phyloP scores from a whole-genome alignment of 1,140 invertebrate species.

The Lysiphlebus fabarum region DNA sequence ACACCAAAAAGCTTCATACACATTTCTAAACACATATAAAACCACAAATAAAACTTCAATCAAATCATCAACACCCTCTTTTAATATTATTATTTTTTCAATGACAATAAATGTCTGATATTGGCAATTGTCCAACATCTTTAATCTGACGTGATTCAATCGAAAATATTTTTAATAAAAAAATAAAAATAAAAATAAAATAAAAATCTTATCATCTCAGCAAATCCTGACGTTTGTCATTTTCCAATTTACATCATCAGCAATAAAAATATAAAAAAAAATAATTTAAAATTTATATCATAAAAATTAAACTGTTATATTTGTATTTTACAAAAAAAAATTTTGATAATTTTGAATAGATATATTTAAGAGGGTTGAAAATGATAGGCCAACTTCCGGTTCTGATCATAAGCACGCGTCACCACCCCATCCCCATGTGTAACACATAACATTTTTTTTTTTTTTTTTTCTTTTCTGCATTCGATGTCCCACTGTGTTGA shows the following conservation, averaged over 20 bases:
- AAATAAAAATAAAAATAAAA: too few species aligned
- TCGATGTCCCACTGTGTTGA: slow-evolving; percentile 35
- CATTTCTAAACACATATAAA: not conserved
- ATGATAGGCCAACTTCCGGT: slow-evolving; percentile 40
- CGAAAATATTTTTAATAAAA: too few species aligned
- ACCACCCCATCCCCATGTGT: slow-evolving; percentile 41
- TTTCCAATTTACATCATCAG: not conserved
- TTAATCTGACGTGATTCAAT: not conserved
- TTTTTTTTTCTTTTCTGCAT: slow-evolving; percentile 45
- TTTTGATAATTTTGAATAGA: slow-evolving; percentile 19
- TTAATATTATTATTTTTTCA: not conserved
- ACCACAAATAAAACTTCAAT: slow-evolving; percentile 10
- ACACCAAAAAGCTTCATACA: slow-evolving; percentile 6
- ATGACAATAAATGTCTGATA: not conserved
- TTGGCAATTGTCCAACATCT: slow-evolving; percentile 12
- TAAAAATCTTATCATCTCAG: too few species aligned
- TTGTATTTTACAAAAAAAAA: too few species aligned
- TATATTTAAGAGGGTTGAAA: not conserved
- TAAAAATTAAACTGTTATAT: too few species aligned
- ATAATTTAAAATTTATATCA: not conserved
- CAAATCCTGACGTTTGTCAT: slow-evolving; percentile 17
- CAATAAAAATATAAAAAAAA: not conserved
- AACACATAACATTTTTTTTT: slow-evolving; percentile 50
- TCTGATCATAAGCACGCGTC: slow-evolving; percentile 47
- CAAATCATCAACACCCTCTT: not conserved